Base-by-base conservation (phyloP, 2,888 invertebrate genomes). In the Blera fallax region DNA sequence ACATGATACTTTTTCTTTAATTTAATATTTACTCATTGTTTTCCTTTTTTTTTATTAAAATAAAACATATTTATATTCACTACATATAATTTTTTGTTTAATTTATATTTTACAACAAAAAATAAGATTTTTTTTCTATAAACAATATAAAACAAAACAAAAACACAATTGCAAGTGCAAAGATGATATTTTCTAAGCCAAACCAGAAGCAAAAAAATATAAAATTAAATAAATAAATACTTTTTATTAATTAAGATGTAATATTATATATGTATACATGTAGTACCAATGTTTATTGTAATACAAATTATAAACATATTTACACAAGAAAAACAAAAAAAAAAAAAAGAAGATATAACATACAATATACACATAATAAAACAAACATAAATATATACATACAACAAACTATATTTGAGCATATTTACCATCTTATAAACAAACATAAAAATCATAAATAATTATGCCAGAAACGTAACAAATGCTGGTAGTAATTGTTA, bases 201-300 rank as follows among this genome's bases (percentile, higher is more conserved):
- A 58, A 29, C 37, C 32, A 45, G 11, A 11, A 27, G 5, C 27
- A 48, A 21, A 60, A 29, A 2, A n/a, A n/a, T n/a, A 24, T 58
- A 45, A 45, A 48, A 58, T 48, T 11, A 32, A 32, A 45, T 4
- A 64, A 56, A 43, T 2, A 32, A 10, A 8, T 8, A n/a, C 43
- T 52, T 60, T 82, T 43, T 78, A 62, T 62, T 45, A 40, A 48
- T 50, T 78, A 79, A 69, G 69, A 79, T 56, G 67, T 72, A 45
- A 73, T 56, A 69, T 69, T 74, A 79, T 77, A 78, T 79, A 79
- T 72, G 78, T 74, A 79, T 79, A 84, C 79, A 84, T 79, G 67
- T 56, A 74, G 79, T 69, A 84, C 32, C 79, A 74, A 73, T 64
- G 62, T 74, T 79, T 83, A 73, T 45, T 84, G 56, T 79, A 84